Percentiles rank a stretch among this genome's conserved stretches.
Conservation (phyloP, 2,888 invertebrate genomes). For the Acronicta alni region DNA sequence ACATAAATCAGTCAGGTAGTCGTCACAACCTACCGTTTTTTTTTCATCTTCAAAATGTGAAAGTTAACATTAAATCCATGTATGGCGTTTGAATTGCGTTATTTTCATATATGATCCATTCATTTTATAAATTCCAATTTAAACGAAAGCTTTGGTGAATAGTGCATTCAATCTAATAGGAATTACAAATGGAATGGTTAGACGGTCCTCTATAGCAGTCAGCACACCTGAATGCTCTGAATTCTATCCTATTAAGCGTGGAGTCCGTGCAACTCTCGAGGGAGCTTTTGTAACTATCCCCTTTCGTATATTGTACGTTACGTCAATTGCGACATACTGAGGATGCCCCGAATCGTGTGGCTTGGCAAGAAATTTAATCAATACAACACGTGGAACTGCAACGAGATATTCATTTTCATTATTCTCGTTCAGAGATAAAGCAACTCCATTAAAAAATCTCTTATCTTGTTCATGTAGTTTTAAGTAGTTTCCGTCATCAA, state of each 20-base stretch:
- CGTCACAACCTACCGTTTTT: background rate
- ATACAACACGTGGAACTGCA: constrained; percentile 27
- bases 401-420: constrained; percentile 7
- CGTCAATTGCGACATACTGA: constrained; percentile 41
- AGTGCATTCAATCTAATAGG: constrained; percentile 51
- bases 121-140: constrained; percentile 47
- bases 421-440: constrained; percentile 11
- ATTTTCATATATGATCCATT: constrained; percentile 22
- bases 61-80: constrained; percentile 17
- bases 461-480: constrained; percentile 9
- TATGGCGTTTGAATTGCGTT: constrained; percentile 22
- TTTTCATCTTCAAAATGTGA: constrained; percentile 15
- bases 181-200: constrained; percentile 47
- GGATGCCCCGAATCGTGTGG: constrained; percentile 13
- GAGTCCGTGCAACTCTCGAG: constrained; percentile 58
- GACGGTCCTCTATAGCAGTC: constrained; percentile 36
- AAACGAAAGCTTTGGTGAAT: constrained; percentile 53
- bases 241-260: constrained; percentile 68
- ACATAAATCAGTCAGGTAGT: background rate
- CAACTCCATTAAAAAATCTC: background rate
- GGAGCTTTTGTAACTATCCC: constrained; percentile 64
- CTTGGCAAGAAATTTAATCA: constrained; percentile 38
- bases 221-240: constrained; percentile 67
- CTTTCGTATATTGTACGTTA: constrained; percentile 40
- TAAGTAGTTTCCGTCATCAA: constrained; percentile 11